These are phyloP conservation scores for Erannis defoliaria DNA, from an alignment of 2,888 invertebrate genomes.

Conservation along the genomic window DNA sequence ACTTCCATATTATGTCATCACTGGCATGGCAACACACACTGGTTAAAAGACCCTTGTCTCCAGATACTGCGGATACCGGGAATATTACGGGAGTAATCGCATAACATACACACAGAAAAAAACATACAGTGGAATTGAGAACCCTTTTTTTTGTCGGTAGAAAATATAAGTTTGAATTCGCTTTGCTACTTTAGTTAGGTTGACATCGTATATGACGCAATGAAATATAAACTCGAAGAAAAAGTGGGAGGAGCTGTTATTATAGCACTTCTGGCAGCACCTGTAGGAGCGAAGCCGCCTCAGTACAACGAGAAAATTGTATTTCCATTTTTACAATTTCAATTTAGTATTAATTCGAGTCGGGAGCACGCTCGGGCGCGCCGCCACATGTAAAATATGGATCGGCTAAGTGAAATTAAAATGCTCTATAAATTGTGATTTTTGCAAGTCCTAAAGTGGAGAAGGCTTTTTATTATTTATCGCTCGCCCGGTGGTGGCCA, in stretches of 20 bases:
- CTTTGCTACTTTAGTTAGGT: background rate
- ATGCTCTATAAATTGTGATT: constrained; percentile 87
- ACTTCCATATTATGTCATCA: too few relatives aligned
- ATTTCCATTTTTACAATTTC: constrained; percentile 87
- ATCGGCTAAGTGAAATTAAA: constrained; percentile 87
- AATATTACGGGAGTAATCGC: too few relatives aligned
- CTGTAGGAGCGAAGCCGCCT: constrained; percentile 68
- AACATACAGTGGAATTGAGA: too few relatives aligned
- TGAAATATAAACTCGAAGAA: background rate
- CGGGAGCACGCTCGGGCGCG: constrained; percentile 79
- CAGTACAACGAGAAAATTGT: constrained; percentile 83
- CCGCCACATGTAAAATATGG: constrained; percentile 87
- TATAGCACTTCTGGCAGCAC: constrained; percentile 75
- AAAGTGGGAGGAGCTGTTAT: constrained; percentile 74
- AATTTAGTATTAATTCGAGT: constrained; percentile 86
- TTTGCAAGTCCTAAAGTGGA: constrained; percentile 87
- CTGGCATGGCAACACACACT: too few relatives aligned
- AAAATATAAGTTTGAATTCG: too few relatives aligned
- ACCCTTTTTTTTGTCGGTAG: too few relatives aligned
- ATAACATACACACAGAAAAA: too few relatives aligned
- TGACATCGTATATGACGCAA: background rate
- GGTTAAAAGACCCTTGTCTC: too few relatives aligned
- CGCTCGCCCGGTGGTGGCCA: constrained; percentile 75
- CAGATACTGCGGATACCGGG: too few relatives aligned
- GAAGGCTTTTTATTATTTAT: constrained; percentile 87